Conservation (phyloP, 2,797 vertebrate genomes). For the Paratrypauchen microcephalus region DNA sequence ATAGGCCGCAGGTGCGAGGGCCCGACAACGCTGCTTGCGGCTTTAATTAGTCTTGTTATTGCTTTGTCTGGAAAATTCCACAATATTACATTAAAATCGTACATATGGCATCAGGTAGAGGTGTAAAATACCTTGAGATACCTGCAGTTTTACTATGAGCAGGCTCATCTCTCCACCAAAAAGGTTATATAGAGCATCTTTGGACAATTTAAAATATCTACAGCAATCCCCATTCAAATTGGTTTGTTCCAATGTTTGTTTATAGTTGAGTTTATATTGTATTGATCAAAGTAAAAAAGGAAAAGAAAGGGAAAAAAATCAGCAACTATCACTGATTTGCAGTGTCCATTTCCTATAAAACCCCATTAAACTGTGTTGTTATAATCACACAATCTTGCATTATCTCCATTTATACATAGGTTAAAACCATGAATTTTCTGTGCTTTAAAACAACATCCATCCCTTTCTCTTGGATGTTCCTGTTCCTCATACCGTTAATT, state of each 20-base stretch:
- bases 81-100: background rate
- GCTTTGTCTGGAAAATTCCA: background rate
- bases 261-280: background rate
- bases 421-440: background rate
- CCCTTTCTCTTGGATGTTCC: background rate
- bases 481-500: slow-evolving; percentile 1
- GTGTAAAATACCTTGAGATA: too few relatives aligned
- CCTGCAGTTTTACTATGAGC: too few relatives aligned
- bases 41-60: too few relatives aligned
- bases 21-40: too few relatives aligned
- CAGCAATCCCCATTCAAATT: too few relatives aligned
- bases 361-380: too few relatives aligned
- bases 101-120: background rate
- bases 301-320: background rate
- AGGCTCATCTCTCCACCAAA: too few relatives aligned
- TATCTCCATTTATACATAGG: background rate
- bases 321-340: background rate
- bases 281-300: background rate
- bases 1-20: too few relatives aligned
- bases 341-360: background rate
- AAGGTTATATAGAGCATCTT: too few relatives aligned
- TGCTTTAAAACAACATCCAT: background rate
- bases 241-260: background rate
- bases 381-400: background rate
- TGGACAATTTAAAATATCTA: too few relatives aligned